phyloP scores from a whole-genome alignment of 2,113 vertebrate genomes.

The Phoenicopterus ruber region DNA sequence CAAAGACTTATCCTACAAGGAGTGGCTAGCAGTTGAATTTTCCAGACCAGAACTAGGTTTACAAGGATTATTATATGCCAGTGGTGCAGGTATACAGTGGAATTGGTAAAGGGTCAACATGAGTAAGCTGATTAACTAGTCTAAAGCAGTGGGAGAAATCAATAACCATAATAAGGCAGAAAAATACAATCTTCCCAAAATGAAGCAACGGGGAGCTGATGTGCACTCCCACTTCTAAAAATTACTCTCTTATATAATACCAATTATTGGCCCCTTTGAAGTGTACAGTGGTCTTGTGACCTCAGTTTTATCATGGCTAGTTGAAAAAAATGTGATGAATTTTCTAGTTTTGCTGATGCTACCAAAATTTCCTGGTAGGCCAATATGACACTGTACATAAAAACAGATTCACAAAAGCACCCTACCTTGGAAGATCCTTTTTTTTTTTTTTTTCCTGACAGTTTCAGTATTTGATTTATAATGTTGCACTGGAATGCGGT shows the following conservation, averaged over 20 bases:
- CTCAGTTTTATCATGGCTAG: background rate
- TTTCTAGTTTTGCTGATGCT: background rate
- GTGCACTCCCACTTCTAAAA: background rate
- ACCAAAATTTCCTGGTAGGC: background rate
- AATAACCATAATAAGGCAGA: background rate
- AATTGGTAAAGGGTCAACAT: background rate
- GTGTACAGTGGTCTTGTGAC: background rate
- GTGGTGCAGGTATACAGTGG: background rate
- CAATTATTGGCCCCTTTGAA: background rate
- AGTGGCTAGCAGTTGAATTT: background rate
- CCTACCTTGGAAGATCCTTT: background rate
- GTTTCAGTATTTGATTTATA: background rate
- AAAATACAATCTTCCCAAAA: background rate
- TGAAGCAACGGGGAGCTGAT: background rate
- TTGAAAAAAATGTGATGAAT: background rate
- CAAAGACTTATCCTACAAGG: background rate
- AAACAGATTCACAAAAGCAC: background rate
- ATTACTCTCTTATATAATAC: background rate
- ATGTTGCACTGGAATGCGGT: background rate
- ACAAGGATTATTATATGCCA: background rate
- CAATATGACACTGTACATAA: background rate
- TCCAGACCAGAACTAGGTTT: background rate
- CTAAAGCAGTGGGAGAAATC: background rate
- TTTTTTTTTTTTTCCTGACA: background rate
- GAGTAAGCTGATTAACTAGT: background rate